These are phyloP conservation scores for Heliothis virescens DNA, from an alignment of 1,140 invertebrate genomes.

Conservation along the genomic window DNA sequence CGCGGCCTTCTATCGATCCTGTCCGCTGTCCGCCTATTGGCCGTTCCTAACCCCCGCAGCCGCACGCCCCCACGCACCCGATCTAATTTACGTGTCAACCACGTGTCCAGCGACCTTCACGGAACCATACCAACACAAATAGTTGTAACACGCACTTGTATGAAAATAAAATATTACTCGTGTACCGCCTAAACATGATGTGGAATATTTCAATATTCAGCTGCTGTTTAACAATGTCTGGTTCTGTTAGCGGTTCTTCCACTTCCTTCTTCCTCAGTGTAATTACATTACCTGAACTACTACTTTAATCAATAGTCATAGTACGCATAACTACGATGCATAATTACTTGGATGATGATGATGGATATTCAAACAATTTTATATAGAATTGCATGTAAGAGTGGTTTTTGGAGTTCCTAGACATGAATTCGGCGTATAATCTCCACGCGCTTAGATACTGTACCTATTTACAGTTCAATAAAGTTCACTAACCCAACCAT, in stretches of 20 bases:
- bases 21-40: slow-evolving; percentile 50
- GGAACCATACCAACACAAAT: slow-evolving; percentile 49
- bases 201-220: slow-evolving; percentile 26
- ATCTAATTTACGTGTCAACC: slow-evolving; percentile 58
- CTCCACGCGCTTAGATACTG: too few relatives aligned
- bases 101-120: slow-evolving; percentile 61
- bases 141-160: slow-evolving; percentile 32
- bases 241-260: background rate
- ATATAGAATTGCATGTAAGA: too few relatives aligned
- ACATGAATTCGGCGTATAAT: too few relatives aligned
- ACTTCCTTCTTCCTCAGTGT: too few relatives aligned
- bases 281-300: background rate
- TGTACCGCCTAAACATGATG: slow-evolving; percentile 23
- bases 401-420: too few relatives aligned
- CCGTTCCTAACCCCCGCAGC: slow-evolving; percentile 44
- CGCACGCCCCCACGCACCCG: slow-evolving; percentile 49
- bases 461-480: background rate
- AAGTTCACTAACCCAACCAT: background rate
- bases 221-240: background rate
- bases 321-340: too few relatives aligned
- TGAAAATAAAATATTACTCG: slow-evolving; percentile 33
- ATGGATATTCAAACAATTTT: too few relatives aligned
- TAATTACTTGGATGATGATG: too few relatives aligned
- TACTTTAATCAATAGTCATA: too few relatives aligned
- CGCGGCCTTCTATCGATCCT: slow-evolving; percentile 59